phyloP scores from a whole-genome alignment of 2,797 vertebrate species.

The Sciurus vulgaris region DNA sequence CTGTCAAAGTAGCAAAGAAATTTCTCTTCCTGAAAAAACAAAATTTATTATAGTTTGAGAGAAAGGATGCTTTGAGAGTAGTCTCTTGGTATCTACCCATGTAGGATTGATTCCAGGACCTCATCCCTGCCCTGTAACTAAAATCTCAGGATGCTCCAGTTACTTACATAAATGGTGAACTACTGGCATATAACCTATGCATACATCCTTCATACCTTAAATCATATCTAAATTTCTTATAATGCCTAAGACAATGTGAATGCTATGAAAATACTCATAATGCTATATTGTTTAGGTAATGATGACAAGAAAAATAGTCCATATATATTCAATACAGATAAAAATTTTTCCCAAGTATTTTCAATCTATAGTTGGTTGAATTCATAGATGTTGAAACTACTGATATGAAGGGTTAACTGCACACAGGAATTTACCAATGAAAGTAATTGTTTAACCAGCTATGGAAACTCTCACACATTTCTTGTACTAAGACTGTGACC shows the following conservation, averaged over 20 bases:
- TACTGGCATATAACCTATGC: background rate
- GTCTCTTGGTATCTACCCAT: background rate
- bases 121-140: background rate
- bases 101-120: background rate
- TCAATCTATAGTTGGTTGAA: background rate
- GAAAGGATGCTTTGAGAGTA: slow-evolving; percentile 1
- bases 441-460: slow-evolving; percentile 14
- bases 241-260: background rate
- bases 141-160: background rate
- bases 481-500: slow-evolving; percentile 2
- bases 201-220: background rate
- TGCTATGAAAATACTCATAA: background rate
- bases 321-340: background rate
- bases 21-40: slow-evolving; percentile 25
- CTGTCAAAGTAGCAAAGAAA: slow-evolving; percentile 39
- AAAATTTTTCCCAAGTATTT: background rate
- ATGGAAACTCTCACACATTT: background rate
- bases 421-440: background rate
- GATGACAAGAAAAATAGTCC: background rate
- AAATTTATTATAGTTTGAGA: slow-evolving; percentile 57
- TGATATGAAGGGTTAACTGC: background rate
- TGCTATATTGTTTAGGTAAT: background rate
- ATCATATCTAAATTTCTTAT: background rate
- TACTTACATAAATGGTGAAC: background rate
- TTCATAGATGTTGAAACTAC: background rate